These are phyloP conservation scores for Odontophorus gujanensis DNA, from an alignment of 2,113 vertebrate genomes.

Conservation along the genomic window DNA sequence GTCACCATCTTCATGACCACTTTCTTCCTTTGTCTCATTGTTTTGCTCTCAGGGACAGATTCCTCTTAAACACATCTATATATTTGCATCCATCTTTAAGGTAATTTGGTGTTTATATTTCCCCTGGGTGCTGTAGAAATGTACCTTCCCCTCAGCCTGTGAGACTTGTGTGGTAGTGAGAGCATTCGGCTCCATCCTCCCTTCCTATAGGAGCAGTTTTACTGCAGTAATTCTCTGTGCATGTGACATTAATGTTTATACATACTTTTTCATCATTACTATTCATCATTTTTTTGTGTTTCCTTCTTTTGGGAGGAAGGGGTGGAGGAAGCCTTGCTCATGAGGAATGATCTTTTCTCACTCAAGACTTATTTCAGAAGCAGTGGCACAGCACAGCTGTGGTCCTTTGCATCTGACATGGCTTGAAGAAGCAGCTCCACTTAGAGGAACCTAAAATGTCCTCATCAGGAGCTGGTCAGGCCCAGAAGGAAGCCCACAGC, in stretches of 20 bases:
- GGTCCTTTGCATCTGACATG: too few relatives aligned
- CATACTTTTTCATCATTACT: background rate
- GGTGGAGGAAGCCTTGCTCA: background rate
- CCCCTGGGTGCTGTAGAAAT: constrained; percentile 14
- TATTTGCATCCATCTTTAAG: constrained; percentile 76
- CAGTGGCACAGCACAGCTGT: too few relatives aligned
- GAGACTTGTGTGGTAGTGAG: constrained; percentile 11
- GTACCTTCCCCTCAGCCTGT: background rate
- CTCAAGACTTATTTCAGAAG: too few relatives aligned
- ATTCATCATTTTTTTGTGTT: background rate
- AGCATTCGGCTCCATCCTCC: background rate
- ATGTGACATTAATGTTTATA: background rate
- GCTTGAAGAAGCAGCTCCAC: too few relatives aligned
- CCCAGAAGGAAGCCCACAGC: too few relatives aligned
- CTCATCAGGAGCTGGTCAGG: too few relatives aligned
- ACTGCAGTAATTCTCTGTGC: background rate
- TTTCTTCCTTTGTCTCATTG: constrained; percentile 61
- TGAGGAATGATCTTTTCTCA: too few relatives aligned
- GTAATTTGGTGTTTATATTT: constrained; percentile 63
- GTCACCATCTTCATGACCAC: background rate
- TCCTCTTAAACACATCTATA: constrained; percentile 70
- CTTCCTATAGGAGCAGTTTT: constrained; percentile 14
- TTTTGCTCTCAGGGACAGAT: constrained; percentile 72
- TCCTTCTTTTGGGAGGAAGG: background rate
- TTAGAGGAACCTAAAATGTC: too few relatives aligned